Conservation (phyloP, 2,797 vertebrate genomes). For the Crax fasciolata region DNA sequence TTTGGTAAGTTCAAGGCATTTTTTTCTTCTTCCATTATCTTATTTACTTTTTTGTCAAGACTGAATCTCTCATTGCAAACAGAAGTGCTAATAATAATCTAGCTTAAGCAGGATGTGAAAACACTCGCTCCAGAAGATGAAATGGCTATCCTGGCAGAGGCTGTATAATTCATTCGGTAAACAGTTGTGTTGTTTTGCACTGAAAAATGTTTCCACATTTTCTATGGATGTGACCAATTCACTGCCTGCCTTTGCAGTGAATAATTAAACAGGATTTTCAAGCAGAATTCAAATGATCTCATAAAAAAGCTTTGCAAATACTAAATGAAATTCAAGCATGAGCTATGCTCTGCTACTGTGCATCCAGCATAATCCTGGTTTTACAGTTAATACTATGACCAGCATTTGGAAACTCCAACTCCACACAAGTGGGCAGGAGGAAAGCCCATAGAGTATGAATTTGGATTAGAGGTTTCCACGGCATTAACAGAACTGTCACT, state of each 20-base stretch:
- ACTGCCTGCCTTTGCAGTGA: background rate
- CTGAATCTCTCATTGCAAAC: background rate
- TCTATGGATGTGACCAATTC: background rate
- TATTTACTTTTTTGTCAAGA: background rate
- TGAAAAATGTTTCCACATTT: slow-evolving; percentile 17
- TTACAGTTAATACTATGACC: background rate
- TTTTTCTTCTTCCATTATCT: background rate
- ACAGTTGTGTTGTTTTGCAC: background rate
- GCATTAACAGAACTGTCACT: background rate
- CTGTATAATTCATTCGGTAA: background rate
- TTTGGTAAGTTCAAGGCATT: background rate
- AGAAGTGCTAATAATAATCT: background rate
- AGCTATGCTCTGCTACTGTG: background rate
- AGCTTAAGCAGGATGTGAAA: background rate
- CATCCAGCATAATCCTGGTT: background rate
- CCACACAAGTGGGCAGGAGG: background rate
- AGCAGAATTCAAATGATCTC: slow-evolving; percentile 13
- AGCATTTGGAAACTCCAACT: background rate
- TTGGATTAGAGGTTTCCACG: background rate
- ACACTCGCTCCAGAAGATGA: background rate
- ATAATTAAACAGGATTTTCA: slow-evolving; percentile 21
- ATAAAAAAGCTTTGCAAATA: background rate
- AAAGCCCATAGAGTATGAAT: background rate
- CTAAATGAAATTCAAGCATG: background rate
- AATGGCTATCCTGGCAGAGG: background rate